Evolutionary conservation across 2,797 vertebrate genomes (phyloP).

Genomic region (Mormyrus proboscirostris): DNA sequence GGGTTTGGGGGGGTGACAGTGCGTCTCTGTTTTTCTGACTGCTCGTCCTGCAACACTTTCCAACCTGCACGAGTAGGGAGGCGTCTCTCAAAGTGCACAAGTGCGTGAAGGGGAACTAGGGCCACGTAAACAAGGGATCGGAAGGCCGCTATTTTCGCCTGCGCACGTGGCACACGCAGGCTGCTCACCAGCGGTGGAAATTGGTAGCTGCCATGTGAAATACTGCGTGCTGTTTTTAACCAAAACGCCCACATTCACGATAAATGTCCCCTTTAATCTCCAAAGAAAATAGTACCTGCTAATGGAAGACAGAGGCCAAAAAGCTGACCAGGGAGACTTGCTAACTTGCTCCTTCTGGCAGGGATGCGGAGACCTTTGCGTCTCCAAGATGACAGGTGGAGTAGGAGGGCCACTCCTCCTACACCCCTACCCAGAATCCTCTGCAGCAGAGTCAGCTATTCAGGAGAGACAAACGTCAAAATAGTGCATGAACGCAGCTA

Average conservation of each 20-base stretch:
- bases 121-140: not conserved
- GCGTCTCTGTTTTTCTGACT: not conserved
- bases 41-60: not conserved
- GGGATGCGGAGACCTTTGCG: not conserved
- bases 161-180: not conserved
- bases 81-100: constrained; percentile 9
- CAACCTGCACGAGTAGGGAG: not conserved
- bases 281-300: not conserved
- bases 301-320: not conserved
- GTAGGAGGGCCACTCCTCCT: not conserved
- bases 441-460: not conserved
- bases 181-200: not conserved
- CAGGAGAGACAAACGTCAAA: not conserved
- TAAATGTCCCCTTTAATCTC: not conserved
- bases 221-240: not conserved
- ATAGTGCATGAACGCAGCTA: not conserved
- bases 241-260: not conserved
- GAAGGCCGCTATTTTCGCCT: not conserved
- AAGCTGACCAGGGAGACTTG: not conserved
- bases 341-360: not conserved
- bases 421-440: not conserved
- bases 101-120: not conserved
- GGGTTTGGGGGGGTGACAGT: not conserved
- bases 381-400: not conserved
- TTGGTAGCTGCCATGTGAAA: not conserved